Percentiles rank a stretch among this genome's conserved stretches.
Conservation (phyloP, 2,797 vertebrate species). For the Furcifer pardalis region DNA sequence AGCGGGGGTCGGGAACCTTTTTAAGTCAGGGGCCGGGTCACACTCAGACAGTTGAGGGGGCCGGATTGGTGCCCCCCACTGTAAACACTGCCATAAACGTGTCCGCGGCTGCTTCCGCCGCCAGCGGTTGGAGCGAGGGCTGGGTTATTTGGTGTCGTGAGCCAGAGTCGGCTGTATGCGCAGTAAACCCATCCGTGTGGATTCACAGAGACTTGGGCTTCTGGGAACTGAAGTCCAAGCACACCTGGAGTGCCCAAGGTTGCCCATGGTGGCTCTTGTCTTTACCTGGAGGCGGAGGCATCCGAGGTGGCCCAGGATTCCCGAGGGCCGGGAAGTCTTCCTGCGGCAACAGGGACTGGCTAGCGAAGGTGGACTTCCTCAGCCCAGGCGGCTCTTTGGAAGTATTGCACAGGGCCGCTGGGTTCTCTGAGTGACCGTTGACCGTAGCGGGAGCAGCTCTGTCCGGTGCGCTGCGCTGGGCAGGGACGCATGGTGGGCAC, state of each 20-base stretch:
- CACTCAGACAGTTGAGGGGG: no score
- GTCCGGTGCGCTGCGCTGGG: slow-evolving; percentile 19
- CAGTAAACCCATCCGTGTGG: no score
- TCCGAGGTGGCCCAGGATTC: slow-evolving; percentile 79
- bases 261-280: neutral
- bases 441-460: slow-evolving; percentile 54
- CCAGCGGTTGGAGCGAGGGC: no score
- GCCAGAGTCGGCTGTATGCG: no score
- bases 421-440: slow-evolving; percentile 84
- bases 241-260: neutral
- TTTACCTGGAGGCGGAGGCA: slow-evolving; percentile 95
- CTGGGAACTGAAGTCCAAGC: no score
- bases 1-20: no score
- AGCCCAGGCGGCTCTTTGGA: slow-evolving; percentile 80
- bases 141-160: no score
- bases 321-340: slow-evolving; percentile 93
- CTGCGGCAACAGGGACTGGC: slow-evolving; percentile 75
- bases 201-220: neutral
- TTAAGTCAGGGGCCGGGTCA: no score
- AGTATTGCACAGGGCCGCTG: slow-evolving; percentile 35
- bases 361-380: slow-evolving; percentile 69
- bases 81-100: no score
- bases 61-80: no score
- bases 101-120: no score
- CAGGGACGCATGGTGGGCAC: slow-evolving; percentile 13